Base-by-base conservation (phyloP, 2,113 vertebrate species). In the Paramormyrops kingsleyae region DNA sequence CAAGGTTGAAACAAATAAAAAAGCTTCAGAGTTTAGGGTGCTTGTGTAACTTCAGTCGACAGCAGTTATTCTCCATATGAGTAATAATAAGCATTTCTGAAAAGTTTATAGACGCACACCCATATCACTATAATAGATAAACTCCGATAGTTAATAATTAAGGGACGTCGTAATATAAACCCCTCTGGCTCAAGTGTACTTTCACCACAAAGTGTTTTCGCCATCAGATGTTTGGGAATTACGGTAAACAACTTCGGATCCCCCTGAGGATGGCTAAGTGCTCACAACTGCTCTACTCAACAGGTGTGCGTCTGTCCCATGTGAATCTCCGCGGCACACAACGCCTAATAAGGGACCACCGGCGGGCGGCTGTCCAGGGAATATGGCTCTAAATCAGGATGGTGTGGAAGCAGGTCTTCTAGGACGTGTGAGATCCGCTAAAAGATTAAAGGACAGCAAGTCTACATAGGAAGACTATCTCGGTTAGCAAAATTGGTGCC, bases 281-380 rank as follows among this genome's bases (percentile, higher is more conserved):
- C 90, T 92, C 84, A 83, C 89, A 90, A 89, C 88, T 88, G 88
- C 90, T 89, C 90, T 90, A 86, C 80, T 89, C 70, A 94, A 91
- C 93, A 94, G 91, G 94, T 95, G 94, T 77, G 87, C 70, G 88
- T 49, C 87, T 52, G 21, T 91, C 92, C 93, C 91, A 13, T 17
- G 92, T 90, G 92, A 91, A 89, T 83, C 62, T 87, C 53, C 35
- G 88, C 91, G 90, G 90, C 86, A 42, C 87, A 92, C 89, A 70
- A 87, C 44, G 88, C 92, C 94, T 93, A 94, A 94, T 92, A 93
- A 91, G 93, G 92, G 80, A 24, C 66, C 1, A 31, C 83, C 10
- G 46, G 10, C 42, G 42, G 46, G 42, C 21, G n/a, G 44, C 21
- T 86, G 84, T 50, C 24, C 24, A 10, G n/a, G 62, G 62, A n/a